Percentiles rank a stretch among this genome's conserved stretches.
Evolutionary conservation across 2,797 vertebrate genomes (phyloP).

Genomic region (Acanthurus tractus): DNA sequence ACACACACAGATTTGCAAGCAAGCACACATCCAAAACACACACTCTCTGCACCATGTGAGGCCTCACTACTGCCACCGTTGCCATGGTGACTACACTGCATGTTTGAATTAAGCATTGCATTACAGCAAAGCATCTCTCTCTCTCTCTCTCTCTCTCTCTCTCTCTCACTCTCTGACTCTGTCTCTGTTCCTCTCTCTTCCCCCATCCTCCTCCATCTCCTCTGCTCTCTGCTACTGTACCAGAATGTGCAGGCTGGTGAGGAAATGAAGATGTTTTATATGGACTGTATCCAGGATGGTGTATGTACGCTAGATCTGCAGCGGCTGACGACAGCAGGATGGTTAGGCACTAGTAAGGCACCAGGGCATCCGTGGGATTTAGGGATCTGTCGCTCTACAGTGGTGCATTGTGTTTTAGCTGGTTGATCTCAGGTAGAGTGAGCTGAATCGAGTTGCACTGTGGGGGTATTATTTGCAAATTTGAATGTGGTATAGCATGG

Average conservation of each 20-base stretch:
- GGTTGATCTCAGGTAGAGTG: constrained; percentile 40
- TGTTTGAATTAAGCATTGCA: constrained; percentile 89
- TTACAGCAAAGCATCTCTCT: constrained; percentile 78
- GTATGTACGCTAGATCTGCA: constrained; percentile 67
- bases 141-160: too few relatives aligned
- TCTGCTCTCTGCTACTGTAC: constrained; percentile 68
- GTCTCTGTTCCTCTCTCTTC: constrained; percentile 67
- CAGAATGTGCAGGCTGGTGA: constrained; percentile 69
- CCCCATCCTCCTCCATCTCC: constrained; percentile 70
- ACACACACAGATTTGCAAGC: constrained; percentile 33
- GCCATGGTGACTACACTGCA: constrained; percentile 89
- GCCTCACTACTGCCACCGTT: constrained; percentile 87
- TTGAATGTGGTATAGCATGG: constrained; percentile 39
- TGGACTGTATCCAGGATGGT: constrained; percentile 72
- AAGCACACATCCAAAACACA: constrained; percentile 57
- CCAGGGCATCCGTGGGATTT: constrained; percentile 59
- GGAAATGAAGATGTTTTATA: constrained; percentile 74
- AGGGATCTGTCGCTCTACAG: constrained; percentile 49
- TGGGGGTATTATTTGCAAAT: constrained; percentile 46
- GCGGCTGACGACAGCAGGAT: constrained; percentile 62
- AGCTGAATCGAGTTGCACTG: constrained; percentile 38
- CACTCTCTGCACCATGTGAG: constrained; percentile 81
- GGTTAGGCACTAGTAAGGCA: constrained; percentile 56
- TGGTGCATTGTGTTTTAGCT: constrained; percentile 62
- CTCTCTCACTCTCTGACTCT: constrained; percentile 46